Conservation (phyloP, 2,888 invertebrate species). For the Hirudinaria manillensis region DNA sequence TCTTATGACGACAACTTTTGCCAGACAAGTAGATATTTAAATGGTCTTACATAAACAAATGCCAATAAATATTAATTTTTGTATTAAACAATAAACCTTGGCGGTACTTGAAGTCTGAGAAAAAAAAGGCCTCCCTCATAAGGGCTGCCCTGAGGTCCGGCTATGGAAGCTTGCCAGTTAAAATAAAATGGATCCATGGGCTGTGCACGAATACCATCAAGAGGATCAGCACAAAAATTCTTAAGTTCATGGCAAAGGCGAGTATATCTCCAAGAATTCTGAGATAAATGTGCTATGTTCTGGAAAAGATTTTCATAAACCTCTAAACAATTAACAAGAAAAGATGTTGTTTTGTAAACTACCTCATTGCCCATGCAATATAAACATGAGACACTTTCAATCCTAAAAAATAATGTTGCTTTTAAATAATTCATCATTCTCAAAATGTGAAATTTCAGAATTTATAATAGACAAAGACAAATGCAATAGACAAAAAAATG, state of each 20-base stretch:
- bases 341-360: slow-evolving; percentile 39
- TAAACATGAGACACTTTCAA: slow-evolving; percentile 77
- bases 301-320: slow-evolving; percentile 18
- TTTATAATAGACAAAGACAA: neutral
- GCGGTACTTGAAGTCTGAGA: slow-evolving; percentile 78
- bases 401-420: slow-evolving; percentile 57
- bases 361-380: slow-evolving; percentile 81
- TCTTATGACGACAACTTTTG: neutral
- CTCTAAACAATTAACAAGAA: neutral
- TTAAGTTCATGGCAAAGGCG: slow-evolving; percentile 71
- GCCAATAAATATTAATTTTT: neutral
- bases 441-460: neutral
- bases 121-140: slow-evolving; percentile 90
- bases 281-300: slow-evolving; percentile 59
- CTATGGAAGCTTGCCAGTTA: slow-evolving; percentile 89
- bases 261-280: slow-evolving; percentile 74
- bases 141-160: slow-evolving; percentile 83
- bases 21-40: neutral
- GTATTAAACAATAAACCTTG: slow-evolving; percentile 47
- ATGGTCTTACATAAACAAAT: neutral
- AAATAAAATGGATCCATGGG: slow-evolving; percentile 74
- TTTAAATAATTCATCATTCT: neutral
- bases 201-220: slow-evolving; percentile 76
- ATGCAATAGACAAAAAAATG: slow-evolving; percentile 19
- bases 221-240: slow-evolving; percentile 63